Base-by-base conservation (phyloP, 2,113 vertebrate species). In the Typhlomys cinereus region DNA sequence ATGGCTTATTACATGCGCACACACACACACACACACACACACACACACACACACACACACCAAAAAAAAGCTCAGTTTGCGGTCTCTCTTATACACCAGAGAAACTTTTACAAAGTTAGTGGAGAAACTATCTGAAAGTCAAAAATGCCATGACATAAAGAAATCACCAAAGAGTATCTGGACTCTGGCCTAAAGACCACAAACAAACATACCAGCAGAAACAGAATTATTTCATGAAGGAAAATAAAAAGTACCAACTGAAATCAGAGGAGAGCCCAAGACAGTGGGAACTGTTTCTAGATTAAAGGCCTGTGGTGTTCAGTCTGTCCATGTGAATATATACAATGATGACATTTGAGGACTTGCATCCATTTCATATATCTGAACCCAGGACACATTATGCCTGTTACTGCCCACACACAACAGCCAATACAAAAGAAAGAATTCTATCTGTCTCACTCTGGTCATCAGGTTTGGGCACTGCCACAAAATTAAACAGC, bases 271-370 rank as follows among this genome's bases (percentile, higher is more conserved):
- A 31, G 9, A 81, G 29, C 23, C 57, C 29, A 34, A n/a, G 6
- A 27, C 79, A n/a, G 34, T 44, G 39, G 83, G 48, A 93, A 90
- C n/a, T 44, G 34, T 50, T 88, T 88, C 62, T 80, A 82, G 75
- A 85, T 69, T 50, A 88, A 89, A 84, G 52, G 25, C 61, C 29
- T 66, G 0, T n/a, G 67, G 67, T 73, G 57, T 52, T 79, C 57
- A 52, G 44, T 13, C 50, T 36, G 54, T 84, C 57, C 59, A 59
- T 61, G 1, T 48, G 70, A 90, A 92, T 39, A 69, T 57, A 76
- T 5, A 81, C 81, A 83, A 67, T 70, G 64, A 87, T 91, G 66
- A 91, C 74, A 92, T 88, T n/a, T 13, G 1, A 89, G 71, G 31
- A 80, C 70, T 41, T 66, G 14, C 7, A 48, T 73, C 69, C 87